phyloP scores from a whole-genome alignment of 2,888 invertebrate genomes.

The Caenorhabditis japonica region DNA sequence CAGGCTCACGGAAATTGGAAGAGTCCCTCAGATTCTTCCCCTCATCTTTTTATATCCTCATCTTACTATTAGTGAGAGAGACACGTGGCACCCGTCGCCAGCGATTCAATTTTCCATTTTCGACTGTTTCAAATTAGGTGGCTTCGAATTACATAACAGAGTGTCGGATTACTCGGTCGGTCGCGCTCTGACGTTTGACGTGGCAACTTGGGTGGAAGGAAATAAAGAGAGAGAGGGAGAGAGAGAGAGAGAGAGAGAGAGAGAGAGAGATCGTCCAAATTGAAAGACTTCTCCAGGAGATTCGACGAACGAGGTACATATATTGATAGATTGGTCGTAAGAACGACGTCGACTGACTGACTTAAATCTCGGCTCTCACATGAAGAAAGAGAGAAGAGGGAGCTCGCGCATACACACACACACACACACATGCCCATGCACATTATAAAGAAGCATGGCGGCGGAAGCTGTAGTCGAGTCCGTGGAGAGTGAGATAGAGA shows the following conservation, averaged over 20 bases:
- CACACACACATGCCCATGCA: conserved; percentile 46
- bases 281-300: conserved; percentile 13
- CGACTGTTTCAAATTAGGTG: conserved; percentile 45
- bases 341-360: conserved; percentile 35
- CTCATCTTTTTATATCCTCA: too few relatives aligned
- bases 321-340: conserved; percentile 26
- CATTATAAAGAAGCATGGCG: conserved; percentile 52
- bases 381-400: conserved; percentile 27
- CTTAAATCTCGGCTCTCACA: conserved; percentile 51
- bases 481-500: conserved; percentile 36
- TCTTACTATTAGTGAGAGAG: too few relatives aligned
- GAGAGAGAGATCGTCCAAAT: conserved; percentile 17
- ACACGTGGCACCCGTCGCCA: conserved; percentile 1
- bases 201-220: conserved; percentile 2
- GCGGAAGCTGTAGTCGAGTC: conserved; percentile 46
- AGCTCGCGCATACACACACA: conserved; percentile 48
- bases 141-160: conserved; percentile 44
- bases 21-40: neutral
- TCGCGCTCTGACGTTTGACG: conserved; percentile 12
- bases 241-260: neutral
- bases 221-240: neutral
- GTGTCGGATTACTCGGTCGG: conserved; percentile 25
- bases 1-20: conserved; percentile 1
- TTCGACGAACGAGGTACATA: conserved; percentile 32
- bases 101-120: conserved; percentile 7